Conservation (phyloP, 2,113 vertebrate species). For the rat (Rattus norvegicus) region GRCr8 NC_086033.1:60554001-60554500, state of each 20-base stretch:
- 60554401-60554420: conserved; percentile 33
- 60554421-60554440: conserved; percentile 48
- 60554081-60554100: background rate
- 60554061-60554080: background rate
- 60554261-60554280: conserved; percentile 49
- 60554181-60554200: conserved; percentile 37
- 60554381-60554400: conserved; percentile 30
- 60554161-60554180: conserved; percentile 46
- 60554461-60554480: background rate
- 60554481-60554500: background rate
- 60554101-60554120: background rate
- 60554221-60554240: background rate
- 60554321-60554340: conserved; percentile 39
- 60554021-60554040: conserved; percentile 21
- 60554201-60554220: conserved; percentile 12
- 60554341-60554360: conserved; percentile 25
- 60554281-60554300: conserved; percentile 39
- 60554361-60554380: conserved; percentile 29
- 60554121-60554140: background rate
- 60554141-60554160: conserved; percentile 30
- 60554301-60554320: background rate
- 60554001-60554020: background rate
- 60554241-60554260: conserved; percentile 32
- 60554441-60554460: conserved; percentile 20
- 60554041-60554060: background rate